Evolutionary conservation across 2,888 invertebrate species (phyloP), one percentile per base, ranked within the genome.

Genomic region (Stenurella melanura): DNA sequence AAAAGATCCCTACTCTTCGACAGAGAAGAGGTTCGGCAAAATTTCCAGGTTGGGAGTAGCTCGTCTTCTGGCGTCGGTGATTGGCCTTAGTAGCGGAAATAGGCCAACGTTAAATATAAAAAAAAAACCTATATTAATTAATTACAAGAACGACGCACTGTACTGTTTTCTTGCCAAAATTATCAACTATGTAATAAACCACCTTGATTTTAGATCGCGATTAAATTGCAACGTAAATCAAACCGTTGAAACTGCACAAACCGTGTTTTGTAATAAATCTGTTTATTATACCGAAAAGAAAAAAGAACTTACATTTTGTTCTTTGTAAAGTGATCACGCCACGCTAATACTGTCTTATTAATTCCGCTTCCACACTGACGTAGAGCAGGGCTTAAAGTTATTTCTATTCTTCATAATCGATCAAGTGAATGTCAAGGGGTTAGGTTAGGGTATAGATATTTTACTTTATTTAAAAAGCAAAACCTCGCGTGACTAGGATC

Each of bases 361-460:
- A n/a, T 21, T 60, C 58, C 58, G 19, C 21, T 21, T 18, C 19
- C 58, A 3, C 18, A n/a, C 50, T 9, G 60, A 30, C 6, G 5
- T 30, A n/a, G 15, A 7, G 9, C 12, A 26, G n/a, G 26, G 26
- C 12, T 26, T 60, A 21, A 61, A 19, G 19, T 61, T 64, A 42
- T 64, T 42, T 64, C 18, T 64, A 64, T 21, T 64, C 19, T 18
- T n/a, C 38, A 19, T 42, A 64, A 64, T 64, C 64, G 42, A 64
- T 64, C 64, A 64, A 64, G 38, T 64, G 64, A 64, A 64, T 64
- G 64, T 64, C 64, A 64, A 64, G 64, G 38, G 10, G 64, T 64
- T 34, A 30, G n/a, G 30, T 42, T 50, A 50, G n/a, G n/a, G 42
- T 64, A 64, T 38, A 64, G 17, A 50, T 42, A 15, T 42, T 15